Base-by-base conservation (phyloP, 2,797 vertebrate genomes). In the Oryzias dopingdopingensis region DNA sequence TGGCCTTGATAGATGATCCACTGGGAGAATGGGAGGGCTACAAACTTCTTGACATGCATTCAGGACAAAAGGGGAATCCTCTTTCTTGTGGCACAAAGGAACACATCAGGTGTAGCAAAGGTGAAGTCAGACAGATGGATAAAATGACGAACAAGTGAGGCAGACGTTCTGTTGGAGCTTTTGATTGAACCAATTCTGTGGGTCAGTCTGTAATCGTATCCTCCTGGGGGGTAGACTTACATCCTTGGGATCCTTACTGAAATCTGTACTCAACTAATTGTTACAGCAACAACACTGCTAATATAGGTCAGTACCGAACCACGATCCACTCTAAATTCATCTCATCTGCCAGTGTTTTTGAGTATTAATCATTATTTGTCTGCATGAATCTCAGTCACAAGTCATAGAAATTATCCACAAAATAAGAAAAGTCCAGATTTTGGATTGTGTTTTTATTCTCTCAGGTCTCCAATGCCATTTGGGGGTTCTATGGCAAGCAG, bases 381-480 rank as follows among this genome's bases (percentile, higher is more conserved):
- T 12, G 12, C 32, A 37, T 3, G 1, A 37, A 37, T 37, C 32
- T 37, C 5, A 26, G 26, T 76, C 26, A 26, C 18, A 42, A 59
- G 24, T 70, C 65, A 55, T 52, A 26, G 56, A 14, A 61, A 58
- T 37, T 37, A 37, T 37, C 32, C 32, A 12, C 32, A 37, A 37
- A 37, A 13, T 12, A 3, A 37, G 10, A 12, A 37, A 37, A 10
- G 26, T 7, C 5, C 26, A 26, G 26, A 26, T 26, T 26, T 26
- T 5, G 7, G 26, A 26, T 26, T 1, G 10, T 37, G 32, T 12
- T 37, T 14, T 59, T 49, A 15, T 22, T 29, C 10, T 20, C 15
- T 65, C 59, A 98, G 97, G 89, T 93, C 92, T 43, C 90, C 96
- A 0, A 80, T 86, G 68, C 97, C 97, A 0, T 99, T 98, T 46